Base-by-base conservation (phyloP, 2,797 vertebrate genomes). In the Masticophis lateralis region DNA sequence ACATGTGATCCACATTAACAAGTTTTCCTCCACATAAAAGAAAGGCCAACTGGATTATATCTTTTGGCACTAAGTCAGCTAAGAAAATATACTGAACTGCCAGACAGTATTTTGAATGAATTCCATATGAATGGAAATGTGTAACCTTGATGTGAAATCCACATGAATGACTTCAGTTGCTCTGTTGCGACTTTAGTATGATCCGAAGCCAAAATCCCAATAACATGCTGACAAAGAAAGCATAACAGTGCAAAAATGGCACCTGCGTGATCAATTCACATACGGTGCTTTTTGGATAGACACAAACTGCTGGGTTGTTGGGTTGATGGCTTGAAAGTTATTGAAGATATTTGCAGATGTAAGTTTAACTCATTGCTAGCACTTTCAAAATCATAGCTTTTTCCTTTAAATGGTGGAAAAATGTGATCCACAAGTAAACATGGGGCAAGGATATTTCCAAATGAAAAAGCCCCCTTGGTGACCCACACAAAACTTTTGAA, bases 91-190 rank as follows among this genome's bases (percentile, higher is more conserved):
- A 93, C 51, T 12, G 86, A 92, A 79, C 43, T 57, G 28, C 91
- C 0, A 20, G 91, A 91, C 91, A n/a, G 1, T 95, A 97, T 97
- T 97, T 93, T 95, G 95, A 97, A 96, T 96, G 95, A 94, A 94
- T 92, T 96, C 92, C 91, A 94, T 89, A 93, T 1, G 22, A 95
- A 94, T 0, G 0, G 95, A 87, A 94, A 69, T 10, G 0, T 5
- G 0, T 86, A 55, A 74, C 95, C 94, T 66, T 86, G 53, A 96
- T 95, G 92, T 83, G 94, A 96, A 95, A 94, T 55, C 88, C 93
- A 96, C 94, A 94, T 61, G 51, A 2, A 95, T 25, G 74, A 94
- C 91, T 37, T 86, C 43, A 92, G n/a, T 51, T 61, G 88, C 87
- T 88, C 60, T 93, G 90, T 93, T 53, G 92, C 89, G 83, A 94